A percentile compares a stretch with the other conserved stretches of the same genome.
Conservation (phyloP, 1,140 invertebrate genomes). For the Olivierus martensii region DNA sequence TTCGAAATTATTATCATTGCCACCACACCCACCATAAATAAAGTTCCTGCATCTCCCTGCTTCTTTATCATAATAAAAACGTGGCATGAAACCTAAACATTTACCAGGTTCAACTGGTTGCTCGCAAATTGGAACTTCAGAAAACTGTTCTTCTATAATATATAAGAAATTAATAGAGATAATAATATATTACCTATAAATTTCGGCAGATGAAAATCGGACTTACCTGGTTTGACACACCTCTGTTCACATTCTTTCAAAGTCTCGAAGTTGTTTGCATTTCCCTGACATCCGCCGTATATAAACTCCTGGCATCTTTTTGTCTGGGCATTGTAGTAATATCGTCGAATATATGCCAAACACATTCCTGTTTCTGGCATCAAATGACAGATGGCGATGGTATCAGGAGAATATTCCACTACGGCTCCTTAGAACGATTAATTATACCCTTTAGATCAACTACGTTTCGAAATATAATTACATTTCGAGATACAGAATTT, state of each 20-base stretch:
- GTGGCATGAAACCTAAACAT: constrained; percentile 6
- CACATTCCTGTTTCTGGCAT: background rate
- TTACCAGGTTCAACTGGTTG: too few relatives aligned
- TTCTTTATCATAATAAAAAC: too few relatives aligned
- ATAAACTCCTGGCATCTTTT: constrained; percentile 36
- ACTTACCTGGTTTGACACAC: too few relatives aligned
- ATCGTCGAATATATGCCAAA: background rate
- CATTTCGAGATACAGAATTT: too few relatives aligned
- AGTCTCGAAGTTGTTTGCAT: constrained; percentile 65
- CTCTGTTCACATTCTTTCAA: constrained; percentile 37
- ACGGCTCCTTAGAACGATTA: too few relatives aligned
- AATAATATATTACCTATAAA: background rate
- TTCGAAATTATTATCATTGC: constrained; percentile 66
- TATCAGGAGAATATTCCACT: too few relatives aligned
- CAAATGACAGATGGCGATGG: too few relatives aligned
- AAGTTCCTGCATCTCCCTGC: constrained; percentile 42
- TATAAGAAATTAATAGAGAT: too few relatives aligned
- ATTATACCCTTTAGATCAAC: too few relatives aligned
- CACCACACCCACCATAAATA: constrained; percentile 63
- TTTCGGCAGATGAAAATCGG: constrained; percentile 33
- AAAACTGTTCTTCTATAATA: too few relatives aligned
- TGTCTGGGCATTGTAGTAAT: background rate
- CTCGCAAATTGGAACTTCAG: too few relatives aligned
- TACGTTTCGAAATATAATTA: too few relatives aligned
- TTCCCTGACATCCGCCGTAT: constrained; percentile 52